A percentile compares a stretch with the other conserved stretches of the same genome.
These are phyloP conservation scores for Palythoa heliodiscus DNA, from an alignment of 92 coral and sea anemone species.

Conservation along the genomic window DNA sequence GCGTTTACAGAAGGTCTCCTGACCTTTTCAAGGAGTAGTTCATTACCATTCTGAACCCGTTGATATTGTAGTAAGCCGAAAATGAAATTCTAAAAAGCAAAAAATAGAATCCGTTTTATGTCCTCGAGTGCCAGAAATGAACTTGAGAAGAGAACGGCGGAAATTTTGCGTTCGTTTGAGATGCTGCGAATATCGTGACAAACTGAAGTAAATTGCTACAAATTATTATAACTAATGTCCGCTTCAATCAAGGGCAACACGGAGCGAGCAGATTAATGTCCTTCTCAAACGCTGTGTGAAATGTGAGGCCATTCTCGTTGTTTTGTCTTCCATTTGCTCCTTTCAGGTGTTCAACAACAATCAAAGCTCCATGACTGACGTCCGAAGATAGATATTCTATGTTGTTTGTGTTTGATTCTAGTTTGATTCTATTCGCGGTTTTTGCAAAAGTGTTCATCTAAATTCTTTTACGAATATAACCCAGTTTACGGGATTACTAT, in stretches of 20 bases:
- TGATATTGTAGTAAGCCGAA: not conserved
- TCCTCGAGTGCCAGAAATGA: not conserved
- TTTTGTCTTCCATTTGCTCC: not conserved
- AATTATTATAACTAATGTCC: too few species aligned
- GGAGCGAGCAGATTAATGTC: not conserved
- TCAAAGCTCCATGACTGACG: not conserved
- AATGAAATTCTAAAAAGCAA: not conserved
- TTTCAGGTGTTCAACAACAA: not conserved
- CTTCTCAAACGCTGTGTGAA: conserved; percentile 10
- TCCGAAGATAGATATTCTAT: too few species aligned
- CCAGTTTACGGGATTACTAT: too few species aligned
- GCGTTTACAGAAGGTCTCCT: not conserved
- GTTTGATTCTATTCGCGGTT: not conserved
- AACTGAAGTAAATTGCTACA: not conserved
- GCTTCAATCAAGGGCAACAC: not conserved
- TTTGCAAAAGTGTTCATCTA: not conserved
- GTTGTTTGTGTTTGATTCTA: not conserved
- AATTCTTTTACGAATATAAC: not conserved
- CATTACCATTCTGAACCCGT: not conserved
- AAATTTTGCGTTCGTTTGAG: not conserved
- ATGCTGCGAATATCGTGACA: not conserved
- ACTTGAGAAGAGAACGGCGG: not conserved
- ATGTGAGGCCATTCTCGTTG: not conserved
- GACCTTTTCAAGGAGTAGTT: not conserved
- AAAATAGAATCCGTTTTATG: too few species aligned